Base-by-base conservation (phyloP, 1,140 invertebrate genomes). In the Rhopalosiphum padi region DNA sequence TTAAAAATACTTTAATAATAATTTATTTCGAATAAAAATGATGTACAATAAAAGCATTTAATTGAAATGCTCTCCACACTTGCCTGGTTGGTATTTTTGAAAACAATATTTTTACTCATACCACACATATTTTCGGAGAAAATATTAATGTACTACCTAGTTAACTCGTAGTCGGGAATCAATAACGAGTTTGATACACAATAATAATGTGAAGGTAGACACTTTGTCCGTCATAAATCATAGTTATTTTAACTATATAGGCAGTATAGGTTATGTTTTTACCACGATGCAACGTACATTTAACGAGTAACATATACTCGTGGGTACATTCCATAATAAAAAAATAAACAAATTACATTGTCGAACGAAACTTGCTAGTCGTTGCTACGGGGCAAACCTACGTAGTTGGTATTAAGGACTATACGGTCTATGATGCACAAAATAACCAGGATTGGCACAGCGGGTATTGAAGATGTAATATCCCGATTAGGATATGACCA, bases 161-260 rank as follows among this genome's bases (percentile, higher is more conserved):
- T 68, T 68, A 68, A n/a, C n/a, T 68, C 5, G n/a, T 18, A 68
- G 30, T n/a, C 15, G 15, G 60, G 15, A 68, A 68, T 68, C 60
- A 68, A n/a, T 68, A 68, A n/a, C 60, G 60, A 68, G 60, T 68
- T 68, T 68, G 30, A 68, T 68, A 68, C 60, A 68, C 60, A 68
- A 68, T n/a, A 68, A 68, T n/a, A 68, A 68, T 18, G 30, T n/a
- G 60, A 68, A 68, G 30, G 30, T n/a, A 30, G 15, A 68, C 60
- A 15, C n/a, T n/a, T 68, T 15, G 30, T 15, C 60, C 30, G 3
- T 18, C 15, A 68, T 68, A 68, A 68, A 68, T 68, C 30, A 68
- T 68, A 68, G 30, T 68, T 68, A 68, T 68, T n/a, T n/a, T n/a
- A n/a, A 68, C 30, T 68, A 68, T n/a, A n/a, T 41, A 41, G 41